Evolutionary conservation across 2,113 vertebrate genomes (phyloP).

Genomic region (Aldabrachelys gigantea): DNA sequence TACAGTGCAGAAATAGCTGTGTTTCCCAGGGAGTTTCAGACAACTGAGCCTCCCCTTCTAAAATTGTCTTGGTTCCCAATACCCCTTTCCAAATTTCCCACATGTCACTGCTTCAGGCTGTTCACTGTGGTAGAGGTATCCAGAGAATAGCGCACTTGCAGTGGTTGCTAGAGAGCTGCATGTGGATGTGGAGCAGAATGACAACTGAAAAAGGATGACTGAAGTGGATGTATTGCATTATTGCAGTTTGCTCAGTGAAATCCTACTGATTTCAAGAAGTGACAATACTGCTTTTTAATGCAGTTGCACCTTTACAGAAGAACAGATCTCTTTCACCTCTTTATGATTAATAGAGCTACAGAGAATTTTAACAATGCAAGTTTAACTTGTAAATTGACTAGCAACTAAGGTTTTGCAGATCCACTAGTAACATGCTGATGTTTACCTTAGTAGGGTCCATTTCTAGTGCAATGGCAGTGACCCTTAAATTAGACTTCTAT

Average conservation of each 20-base stretch:
- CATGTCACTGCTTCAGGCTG: neutral
- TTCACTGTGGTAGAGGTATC: neutral
- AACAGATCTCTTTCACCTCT: neutral
- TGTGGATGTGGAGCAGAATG: neutral
- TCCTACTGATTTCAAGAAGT: rapidly evolving
- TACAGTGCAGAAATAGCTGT: neutral
- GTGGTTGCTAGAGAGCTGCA: rapidly evolving
- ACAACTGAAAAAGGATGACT: neutral
- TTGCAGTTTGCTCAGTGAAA: neutral
- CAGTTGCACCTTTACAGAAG: rapidly evolving
- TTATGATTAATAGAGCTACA: neutral
- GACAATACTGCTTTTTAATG: rapidly evolving
- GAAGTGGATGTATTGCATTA: rapidly evolving
- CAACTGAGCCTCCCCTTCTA: neutral
- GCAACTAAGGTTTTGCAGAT: neutral
- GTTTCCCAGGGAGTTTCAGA: neutral
- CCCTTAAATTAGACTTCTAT: neutral
- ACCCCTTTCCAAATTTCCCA: neutral
- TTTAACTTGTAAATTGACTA: neutral
- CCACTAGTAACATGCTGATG: neutral
- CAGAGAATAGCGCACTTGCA: rapidly evolving
- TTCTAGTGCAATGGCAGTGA: neutral
- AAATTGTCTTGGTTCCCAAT: neutral
- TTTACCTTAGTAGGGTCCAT: neutral
- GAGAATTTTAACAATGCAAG: neutral